Evolutionary conservation across 2,888 invertebrate genomes (phyloP), one percentile per base, ranked within the genome.

Genomic region (Brachylomia viminalis): DNA sequence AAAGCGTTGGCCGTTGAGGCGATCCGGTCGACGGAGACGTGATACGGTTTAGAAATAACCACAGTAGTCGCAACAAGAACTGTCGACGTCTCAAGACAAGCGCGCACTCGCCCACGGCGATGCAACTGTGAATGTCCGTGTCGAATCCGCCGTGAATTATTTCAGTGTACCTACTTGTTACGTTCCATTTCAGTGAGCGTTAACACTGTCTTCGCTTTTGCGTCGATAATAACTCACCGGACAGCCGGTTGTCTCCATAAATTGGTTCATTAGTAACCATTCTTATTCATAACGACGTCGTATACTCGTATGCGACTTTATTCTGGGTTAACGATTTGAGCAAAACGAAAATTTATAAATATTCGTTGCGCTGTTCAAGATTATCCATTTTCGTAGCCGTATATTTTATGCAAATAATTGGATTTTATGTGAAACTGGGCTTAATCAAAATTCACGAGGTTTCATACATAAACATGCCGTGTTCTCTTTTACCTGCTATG

Each of bases 11-110:
- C 80, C 79, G 87, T 87, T 91, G 92, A 90, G 92, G 92, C 94
- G 93, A 95, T 94, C 93, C 92, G 93, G 94, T 92, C 90, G 90
- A 88, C 91, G 90, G 84, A 91, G 93, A 96, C 96, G 96, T 95
- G 96, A 95, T 92, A 91, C 90, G 95, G 90, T 94, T 95, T 95
- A 92, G 95, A 96, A 96, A 96, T 96, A 96, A 91, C 93, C 91
- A 72, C 89, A 85, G 88, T 85, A 86, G 88, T 90, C 83, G 89
- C 88, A 88, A 90, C 90, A 89, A 90, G 90, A 91, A 88, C 90
- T 92, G 92, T 91, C 92, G 90, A 89, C 90, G 89, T 81, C 84
- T 84, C 90, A 89, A 92, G 93, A 95, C 93, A 93, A 89, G 91
- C 88, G 90, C 86, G 87, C 88, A 89, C 89, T 91, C 92, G 93